Conservation (phyloP, 1,140 invertebrate species). For the Pachypeltis micranthus region DNA sequence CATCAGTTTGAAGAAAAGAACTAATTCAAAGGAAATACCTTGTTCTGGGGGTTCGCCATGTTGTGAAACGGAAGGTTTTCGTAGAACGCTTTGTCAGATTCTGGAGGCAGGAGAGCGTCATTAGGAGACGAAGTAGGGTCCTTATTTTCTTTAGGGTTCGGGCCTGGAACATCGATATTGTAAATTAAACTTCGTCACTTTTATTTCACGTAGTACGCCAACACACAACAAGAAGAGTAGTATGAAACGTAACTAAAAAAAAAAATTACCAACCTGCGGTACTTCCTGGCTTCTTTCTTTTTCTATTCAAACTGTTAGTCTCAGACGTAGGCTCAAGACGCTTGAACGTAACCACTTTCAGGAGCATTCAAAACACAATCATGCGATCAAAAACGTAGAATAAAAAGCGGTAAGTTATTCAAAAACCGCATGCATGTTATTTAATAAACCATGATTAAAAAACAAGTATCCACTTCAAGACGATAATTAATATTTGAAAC, state of each 20-base stretch:
- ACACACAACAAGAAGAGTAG: no score
- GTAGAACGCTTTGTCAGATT: conserved; percentile 60
- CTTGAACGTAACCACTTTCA: conserved; percentile 40
- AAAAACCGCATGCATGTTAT: no score
- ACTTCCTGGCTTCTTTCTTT: conserved; percentile 58
- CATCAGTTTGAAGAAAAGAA: no score
- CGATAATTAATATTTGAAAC: no score
- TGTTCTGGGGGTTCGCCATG: conserved; percentile 76
- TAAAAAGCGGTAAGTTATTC: no score
- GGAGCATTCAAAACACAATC: conserved; percentile 23
- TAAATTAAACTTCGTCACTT: background rate
- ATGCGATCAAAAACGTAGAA: conserved; percentile 15
- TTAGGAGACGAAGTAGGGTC: conserved; percentile 32
- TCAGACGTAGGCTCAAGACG: conserved; percentile 31
- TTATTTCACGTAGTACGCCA: no score
- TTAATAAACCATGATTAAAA: no score
- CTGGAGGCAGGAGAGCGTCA: conserved; percentile 32
- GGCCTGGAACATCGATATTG: conserved; percentile 36
- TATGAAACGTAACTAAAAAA: no score
- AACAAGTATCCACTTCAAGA: no score
- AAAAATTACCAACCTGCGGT: conserved; percentile 42
- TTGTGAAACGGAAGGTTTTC: conserved; percentile 89
- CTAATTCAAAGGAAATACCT: no score
- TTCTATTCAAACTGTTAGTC: conserved; percentile 40
- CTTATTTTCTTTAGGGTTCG: conserved; percentile 39